Percentiles rank a stretch among this genome's conserved stretches.
phyloP scores from a whole-genome alignment of 1,140 invertebrate genomes.

The Wasmannia auropunctata region DNA sequence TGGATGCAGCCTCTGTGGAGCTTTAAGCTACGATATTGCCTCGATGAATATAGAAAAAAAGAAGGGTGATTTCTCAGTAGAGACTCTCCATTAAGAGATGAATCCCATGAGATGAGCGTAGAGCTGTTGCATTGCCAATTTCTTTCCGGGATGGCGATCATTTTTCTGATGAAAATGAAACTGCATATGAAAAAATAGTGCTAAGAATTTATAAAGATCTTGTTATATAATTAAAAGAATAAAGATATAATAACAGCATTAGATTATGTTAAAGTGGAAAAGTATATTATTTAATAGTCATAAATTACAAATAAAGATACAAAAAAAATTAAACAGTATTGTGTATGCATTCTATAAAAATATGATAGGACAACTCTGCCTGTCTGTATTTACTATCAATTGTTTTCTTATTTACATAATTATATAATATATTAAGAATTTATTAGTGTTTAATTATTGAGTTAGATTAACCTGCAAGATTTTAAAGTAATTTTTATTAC shows the following conservation, averaged over 20 bases:
- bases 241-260: background rate
- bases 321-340: background rate
- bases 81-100: constrained; percentile 25
- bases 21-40: constrained; percentile 35
- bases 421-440: too few species aligned
- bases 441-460: too few species aligned
- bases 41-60: constrained; percentile 35
- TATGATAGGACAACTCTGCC: too few species aligned
- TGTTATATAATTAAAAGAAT: background rate
- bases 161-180: background rate
- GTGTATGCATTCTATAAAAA: background rate
- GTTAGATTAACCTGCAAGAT: too few species aligned
- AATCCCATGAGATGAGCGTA: background rate
- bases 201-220: background rate
- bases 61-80: background rate
- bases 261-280: background rate
- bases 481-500: too few species aligned
- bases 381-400: too few species aligned
- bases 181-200: background rate
- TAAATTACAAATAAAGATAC: background rate
- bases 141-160: background rate
- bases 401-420: too few species aligned
- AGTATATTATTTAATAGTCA: background rate
- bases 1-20: background rate
- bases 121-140: constrained; percentile 11